Conservation (phyloP, 2,888 invertebrate species). For the Oscheius sp. region DNA sequence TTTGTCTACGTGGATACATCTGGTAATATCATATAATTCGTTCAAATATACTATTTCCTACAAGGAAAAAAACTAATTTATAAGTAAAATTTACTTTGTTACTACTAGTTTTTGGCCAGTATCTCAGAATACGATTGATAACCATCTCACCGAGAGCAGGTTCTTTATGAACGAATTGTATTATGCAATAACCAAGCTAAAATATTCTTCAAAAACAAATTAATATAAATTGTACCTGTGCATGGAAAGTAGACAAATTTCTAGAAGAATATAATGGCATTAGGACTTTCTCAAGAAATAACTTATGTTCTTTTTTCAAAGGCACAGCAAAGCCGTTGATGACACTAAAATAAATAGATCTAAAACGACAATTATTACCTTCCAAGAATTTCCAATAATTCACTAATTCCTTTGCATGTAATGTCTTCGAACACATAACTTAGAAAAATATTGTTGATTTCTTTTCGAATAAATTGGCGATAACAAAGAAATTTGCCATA, state of each 20-base stretch:
- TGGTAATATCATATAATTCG: not conserved
- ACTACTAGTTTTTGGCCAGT: conserved; percentile 14
- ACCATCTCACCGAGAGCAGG: not conserved
- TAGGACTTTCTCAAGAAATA: conserved; percentile 5
- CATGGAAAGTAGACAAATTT: conserved; percentile 1
- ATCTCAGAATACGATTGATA: not conserved
- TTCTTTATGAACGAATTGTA: conserved; percentile 23
- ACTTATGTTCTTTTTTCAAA: conserved; percentile 9
- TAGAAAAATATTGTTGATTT: conserved; percentile 15
- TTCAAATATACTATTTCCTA: conserved; percentile 8
- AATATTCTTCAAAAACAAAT: not conserved
- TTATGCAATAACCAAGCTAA: conserved; percentile 24
- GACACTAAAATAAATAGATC: conserved; percentile 3
- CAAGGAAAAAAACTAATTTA: not conserved
- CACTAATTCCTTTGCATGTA: conserved; percentile 12
- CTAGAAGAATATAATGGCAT: not conserved
- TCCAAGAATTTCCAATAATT: conserved; percentile 9
- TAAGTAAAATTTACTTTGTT: not conserved
- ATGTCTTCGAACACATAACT: not conserved
- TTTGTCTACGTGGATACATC: not conserved
- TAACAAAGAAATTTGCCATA: conserved; percentile 14
- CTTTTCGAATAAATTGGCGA: conserved; percentile 17
- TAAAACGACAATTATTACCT: not conserved
- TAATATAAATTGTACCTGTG: not conserved
- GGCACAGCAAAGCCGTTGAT: conserved; percentile 14